Percentiles rank a stretch among this genome's conserved stretches.
Conservation (phyloP, 2,888 invertebrate species). For the Cerceris rybyensis region DNA sequence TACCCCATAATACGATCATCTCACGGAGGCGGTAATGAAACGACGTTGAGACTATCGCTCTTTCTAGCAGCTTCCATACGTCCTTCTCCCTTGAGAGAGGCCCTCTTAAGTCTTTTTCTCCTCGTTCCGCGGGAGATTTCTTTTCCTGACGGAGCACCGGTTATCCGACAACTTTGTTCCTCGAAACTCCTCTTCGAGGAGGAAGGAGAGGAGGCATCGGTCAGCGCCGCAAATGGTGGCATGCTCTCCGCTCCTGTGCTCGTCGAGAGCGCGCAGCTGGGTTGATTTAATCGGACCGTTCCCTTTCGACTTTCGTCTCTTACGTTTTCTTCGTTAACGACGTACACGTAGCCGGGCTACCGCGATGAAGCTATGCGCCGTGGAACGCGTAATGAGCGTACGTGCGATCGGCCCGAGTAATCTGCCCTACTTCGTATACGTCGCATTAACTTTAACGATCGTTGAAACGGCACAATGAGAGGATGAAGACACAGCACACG, state of each 20-base stretch:
- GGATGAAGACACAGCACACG: slow-evolving; percentile 50
- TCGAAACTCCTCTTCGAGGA: slow-evolving; percentile 37
- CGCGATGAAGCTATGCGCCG: slow-evolving; percentile 63
- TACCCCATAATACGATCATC: not conserved
- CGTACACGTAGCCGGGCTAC: slow-evolving; percentile 29
- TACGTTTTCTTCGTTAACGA: slow-evolving; percentile 57
- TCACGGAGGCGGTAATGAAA: slow-evolving; percentile 40
- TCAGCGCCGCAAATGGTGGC: slow-evolving; percentile 35
- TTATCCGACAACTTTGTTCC: slow-evolving; percentile 37
- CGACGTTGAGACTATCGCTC: slow-evolving; percentile 34
- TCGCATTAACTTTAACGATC: slow-evolving; percentile 67
- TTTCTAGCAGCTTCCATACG: slow-evolving; percentile 48
- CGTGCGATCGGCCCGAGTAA: slow-evolving; percentile 61
- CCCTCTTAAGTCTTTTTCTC: slow-evolving; percentile 39
- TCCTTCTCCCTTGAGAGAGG: not conserved
- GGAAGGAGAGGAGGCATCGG: slow-evolving; percentile 23
- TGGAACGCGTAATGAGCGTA: slow-evolving; percentile 65
- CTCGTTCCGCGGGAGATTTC: not conserved
- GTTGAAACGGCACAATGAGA: slow-evolving; percentile 41
- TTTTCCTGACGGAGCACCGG: not conserved
- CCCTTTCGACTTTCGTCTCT: slow-evolving; percentile 53
- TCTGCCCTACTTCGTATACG: slow-evolving; percentile 62
- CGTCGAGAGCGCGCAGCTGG: slow-evolving; percentile 20
- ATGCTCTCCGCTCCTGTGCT: slow-evolving; percentile 1
- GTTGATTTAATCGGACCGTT: slow-evolving; percentile 51